phyloP scores from a whole-genome alignment of 2,888 invertebrate genomes.

The Deroplatys truncata region DNA sequence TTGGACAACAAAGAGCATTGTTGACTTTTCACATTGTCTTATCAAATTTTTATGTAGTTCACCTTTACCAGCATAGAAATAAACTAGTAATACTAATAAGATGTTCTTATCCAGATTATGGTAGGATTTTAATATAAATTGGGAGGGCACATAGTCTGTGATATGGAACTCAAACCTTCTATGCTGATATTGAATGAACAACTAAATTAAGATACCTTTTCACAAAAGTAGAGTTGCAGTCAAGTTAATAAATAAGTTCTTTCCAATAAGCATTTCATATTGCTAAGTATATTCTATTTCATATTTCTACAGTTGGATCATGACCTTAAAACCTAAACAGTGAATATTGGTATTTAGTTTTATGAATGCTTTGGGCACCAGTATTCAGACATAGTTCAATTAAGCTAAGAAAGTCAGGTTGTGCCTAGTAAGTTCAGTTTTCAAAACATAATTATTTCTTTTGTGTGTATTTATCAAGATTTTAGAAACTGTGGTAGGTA shows the following conservation, averaged over 20 bases:
- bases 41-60: too few relatives aligned
- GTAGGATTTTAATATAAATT: background rate
- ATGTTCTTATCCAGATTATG: too few relatives aligned
- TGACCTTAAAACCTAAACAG: background rate
- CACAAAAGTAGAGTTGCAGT: background rate
- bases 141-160: too few relatives aligned
- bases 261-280: background rate
- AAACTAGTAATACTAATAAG: too few relatives aligned
- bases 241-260: background rate
- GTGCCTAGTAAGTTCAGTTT: slow-evolving; percentile 15
- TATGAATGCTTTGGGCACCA: background rate
- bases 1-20: too few relatives aligned
- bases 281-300: background rate
- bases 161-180: too few relatives aligned
- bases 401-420: slow-evolving; percentile 1
- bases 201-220: background rate
- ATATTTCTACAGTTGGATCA: background rate
- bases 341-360: background rate
- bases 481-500: background rate
- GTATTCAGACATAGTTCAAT: background rate
- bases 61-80: too few relatives aligned
- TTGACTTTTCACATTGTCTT: too few relatives aligned
- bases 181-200: background rate
- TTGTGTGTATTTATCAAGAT: background rate
- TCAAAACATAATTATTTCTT: background rate